A percentile compares a stretch with the other conserved stretches of the same genome.
Evolutionary conservation across 2,797 vertebrate species (phyloP).

Genomic region (Pitangus sulphuratus): DNA sequence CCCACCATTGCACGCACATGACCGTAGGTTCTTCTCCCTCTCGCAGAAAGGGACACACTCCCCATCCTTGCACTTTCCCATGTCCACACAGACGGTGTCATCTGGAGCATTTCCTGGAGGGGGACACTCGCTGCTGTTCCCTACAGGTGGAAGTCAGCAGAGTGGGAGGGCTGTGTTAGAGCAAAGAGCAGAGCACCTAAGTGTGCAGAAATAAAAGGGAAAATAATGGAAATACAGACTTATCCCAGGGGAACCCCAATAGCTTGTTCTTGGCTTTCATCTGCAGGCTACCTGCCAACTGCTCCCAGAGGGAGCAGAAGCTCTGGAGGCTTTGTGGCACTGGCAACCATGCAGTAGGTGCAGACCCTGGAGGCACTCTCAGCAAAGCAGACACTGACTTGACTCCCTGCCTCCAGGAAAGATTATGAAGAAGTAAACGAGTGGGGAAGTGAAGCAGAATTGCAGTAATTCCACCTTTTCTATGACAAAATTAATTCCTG

Average conservation of each 20-base stretch:
- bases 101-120: constrained; percentile 86
- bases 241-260: not conserved
- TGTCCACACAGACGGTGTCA: constrained; percentile 89
- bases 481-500: not conserved
- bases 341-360: not conserved
- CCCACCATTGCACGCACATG: constrained; percentile 93
- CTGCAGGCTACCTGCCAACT: not conserved
- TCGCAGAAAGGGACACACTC: constrained; percentile 95
- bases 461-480: not conserved
- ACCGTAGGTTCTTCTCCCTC: constrained; percentile 80
- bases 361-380: not conserved
- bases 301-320: not conserved
- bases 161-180: not conserved
- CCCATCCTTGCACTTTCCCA: constrained; percentile 86
- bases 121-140: constrained; percentile 91
- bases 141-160: constrained; percentile 64
- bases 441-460: not conserved
- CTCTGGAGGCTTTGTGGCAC: not conserved
- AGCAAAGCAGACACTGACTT: not conserved
- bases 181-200: not conserved
- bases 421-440: not conserved
- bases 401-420: not conserved
- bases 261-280: not conserved
- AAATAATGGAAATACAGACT: not conserved
- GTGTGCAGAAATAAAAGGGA: not conserved